A percentile compares a stretch with the other conserved stretches of the same genome.
These are phyloP conservation scores for Allygus modestus DNA, from an alignment of 2,888 invertebrate species.

Conservation along the genomic window DNA sequence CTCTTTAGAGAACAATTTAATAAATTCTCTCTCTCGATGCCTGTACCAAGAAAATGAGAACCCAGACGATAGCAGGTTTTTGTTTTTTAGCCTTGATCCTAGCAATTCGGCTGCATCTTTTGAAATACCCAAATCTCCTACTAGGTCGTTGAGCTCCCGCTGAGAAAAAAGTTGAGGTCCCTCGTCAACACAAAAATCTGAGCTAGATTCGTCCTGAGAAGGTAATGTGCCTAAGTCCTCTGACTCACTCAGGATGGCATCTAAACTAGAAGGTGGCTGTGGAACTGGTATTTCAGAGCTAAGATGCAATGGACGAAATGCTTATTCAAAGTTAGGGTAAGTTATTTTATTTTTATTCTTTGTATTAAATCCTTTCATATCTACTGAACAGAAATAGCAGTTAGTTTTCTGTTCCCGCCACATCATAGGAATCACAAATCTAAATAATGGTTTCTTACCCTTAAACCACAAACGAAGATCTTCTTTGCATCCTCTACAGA, in stretches of 20 bases:
- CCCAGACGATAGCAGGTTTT: neutral
- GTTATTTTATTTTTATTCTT: constrained; percentile 27
- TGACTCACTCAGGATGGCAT: neutral
- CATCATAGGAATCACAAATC: constrained; percentile 53
- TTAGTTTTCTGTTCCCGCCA: constrained; percentile 37
- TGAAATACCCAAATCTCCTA: constrained; percentile 32
- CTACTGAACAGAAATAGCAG: constrained; percentile 24
- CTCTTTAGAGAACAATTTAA: constrained; percentile 23
- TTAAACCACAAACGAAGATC: too few relatives aligned
- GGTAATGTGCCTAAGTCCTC: neutral
- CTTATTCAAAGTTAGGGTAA: constrained; percentile 48
- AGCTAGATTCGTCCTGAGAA: neutral
- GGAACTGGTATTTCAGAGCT: constrained; percentile 37
- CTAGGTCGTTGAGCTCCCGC: constrained; percentile 34
- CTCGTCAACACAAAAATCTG: neutral
- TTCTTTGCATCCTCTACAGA: too few relatives aligned
- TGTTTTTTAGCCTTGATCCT: constrained; percentile 45
- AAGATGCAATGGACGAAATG: constrained; percentile 35
- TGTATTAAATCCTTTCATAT: constrained; percentile 35
- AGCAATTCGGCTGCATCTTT: constrained; percentile 31
- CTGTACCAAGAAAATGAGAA: constrained; percentile 15
- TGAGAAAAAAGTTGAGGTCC: constrained; percentile 32
- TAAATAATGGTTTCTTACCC: too few relatives aligned
- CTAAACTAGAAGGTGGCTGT: neutral
- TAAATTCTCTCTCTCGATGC: neutral